A percentile compares a stretch with the other conserved stretches of the same genome.
Evolutionary conservation across 2,113 vertebrate genomes (phyloP).

Genomic region (Vidua macroura): DNA sequence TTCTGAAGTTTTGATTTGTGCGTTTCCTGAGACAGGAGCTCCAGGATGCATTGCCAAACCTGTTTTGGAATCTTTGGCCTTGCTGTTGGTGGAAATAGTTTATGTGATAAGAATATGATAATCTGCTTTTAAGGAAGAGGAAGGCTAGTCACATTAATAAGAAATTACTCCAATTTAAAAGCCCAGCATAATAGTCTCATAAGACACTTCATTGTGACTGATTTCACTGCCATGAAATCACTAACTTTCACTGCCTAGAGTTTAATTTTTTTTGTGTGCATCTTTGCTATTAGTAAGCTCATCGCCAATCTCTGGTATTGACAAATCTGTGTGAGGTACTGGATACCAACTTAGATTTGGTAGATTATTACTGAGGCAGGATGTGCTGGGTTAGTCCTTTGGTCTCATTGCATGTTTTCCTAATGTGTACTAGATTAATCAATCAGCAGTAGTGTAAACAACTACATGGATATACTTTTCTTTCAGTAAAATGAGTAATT

Average conservation of each 20-base stretch:
- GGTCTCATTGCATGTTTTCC: not conserved
- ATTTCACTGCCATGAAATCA: not conserved
- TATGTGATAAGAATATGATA: not conserved
- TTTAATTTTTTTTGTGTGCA: not conserved
- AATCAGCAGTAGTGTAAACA: not conserved
- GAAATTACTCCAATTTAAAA: not conserved
- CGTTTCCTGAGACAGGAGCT: not conserved
- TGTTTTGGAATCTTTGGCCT: not conserved
- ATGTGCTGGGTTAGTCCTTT: not conserved
- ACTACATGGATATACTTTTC: not conserved
- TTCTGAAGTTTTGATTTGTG: not conserved
- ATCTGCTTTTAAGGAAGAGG: not conserved
- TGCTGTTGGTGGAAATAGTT: not conserved
- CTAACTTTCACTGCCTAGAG: not conserved
- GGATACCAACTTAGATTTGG: not conserved
- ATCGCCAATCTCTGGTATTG: not conserved
- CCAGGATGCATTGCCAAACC: not conserved
- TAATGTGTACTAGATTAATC: not conserved
- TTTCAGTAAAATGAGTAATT: not conserved
- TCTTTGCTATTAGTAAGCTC: not conserved
- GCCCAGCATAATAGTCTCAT: not conserved
- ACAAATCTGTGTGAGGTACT: not conserved
- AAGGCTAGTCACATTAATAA: fast-evolving
- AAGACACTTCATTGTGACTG: not conserved
- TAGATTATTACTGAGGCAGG: not conserved